Evolutionary conservation across 1,140 invertebrate species (phyloP).

Genomic region (Forficula auricularia): DNA sequence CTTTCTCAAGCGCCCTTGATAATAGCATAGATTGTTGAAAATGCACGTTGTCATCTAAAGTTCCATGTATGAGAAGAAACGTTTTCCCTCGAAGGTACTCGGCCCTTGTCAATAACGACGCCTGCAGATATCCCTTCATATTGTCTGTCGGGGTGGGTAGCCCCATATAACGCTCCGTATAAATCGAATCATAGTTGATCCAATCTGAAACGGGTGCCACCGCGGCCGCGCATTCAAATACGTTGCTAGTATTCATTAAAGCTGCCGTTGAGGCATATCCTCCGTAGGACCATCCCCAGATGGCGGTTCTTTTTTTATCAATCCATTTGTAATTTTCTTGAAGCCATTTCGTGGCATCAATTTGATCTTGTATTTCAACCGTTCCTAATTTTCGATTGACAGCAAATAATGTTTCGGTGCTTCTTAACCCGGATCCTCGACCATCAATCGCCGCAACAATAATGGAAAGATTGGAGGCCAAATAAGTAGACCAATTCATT

Average conservation of each 20-base stretch:
- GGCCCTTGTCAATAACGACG: slow-evolving; percentile 31
- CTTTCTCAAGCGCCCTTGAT: slow-evolving; percentile 34
- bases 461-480: slow-evolving; percentile 35
- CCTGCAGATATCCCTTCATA: slow-evolving; percentile 31
- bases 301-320: slow-evolving; percentile 44
- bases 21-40: slow-evolving; percentile 49
- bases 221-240: slow-evolving; percentile 42
- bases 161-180: slow-evolving; percentile 51
- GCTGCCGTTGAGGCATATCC: slow-evolving; percentile 31
- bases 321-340: slow-evolving; percentile 45
- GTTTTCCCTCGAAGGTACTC: slow-evolving; percentile 34
- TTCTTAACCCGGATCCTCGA: slow-evolving; percentile 39
- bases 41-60: slow-evolving; percentile 46
- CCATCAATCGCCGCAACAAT: slow-evolving; percentile 45
- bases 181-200: slow-evolving; percentile 64
- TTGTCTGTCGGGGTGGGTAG: slow-evolving; percentile 37
- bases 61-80: slow-evolving; percentile 44
- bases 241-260: slow-evolving; percentile 31
- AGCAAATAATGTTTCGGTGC: slow-evolving; percentile 34
- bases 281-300: slow-evolving; percentile 59
- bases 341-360: slow-evolving; percentile 39
- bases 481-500: slow-evolving; percentile 37
- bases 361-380: slow-evolving; percentile 43
- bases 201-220: slow-evolving; percentile 64
- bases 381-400: slow-evolving; percentile 40